Percentiles rank a stretch among this genome's conserved stretches.
Conservation (phyloP, 2,113 vertebrate species). For the Hippocampus zosterae region DNA sequence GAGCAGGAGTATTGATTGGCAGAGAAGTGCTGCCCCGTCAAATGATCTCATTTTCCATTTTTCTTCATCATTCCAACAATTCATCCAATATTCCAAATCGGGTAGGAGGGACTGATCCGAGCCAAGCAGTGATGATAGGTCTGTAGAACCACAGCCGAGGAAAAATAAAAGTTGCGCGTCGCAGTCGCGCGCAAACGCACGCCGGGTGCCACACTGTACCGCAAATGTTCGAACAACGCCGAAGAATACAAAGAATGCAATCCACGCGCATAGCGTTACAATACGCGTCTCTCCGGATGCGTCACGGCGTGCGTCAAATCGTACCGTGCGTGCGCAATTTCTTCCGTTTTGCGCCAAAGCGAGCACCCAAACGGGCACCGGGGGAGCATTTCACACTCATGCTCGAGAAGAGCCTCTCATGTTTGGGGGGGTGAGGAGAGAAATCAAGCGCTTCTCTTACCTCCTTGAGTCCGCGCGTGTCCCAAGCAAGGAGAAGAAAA, state of each 20-base stretch:
- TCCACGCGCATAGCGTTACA: not conserved
- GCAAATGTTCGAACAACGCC: not conserved
- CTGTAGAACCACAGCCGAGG: not conserved
- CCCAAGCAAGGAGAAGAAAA: not conserved
- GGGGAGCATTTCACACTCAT: not conserved
- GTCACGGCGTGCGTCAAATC: not conserved
- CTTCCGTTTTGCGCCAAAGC: not conserved
- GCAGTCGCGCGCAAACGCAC: constrained; percentile 13
- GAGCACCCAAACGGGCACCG: not conserved
- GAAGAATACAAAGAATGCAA: not conserved
- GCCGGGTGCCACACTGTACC: not conserved
- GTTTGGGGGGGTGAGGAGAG: not conserved
- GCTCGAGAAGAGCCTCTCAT: not conserved
- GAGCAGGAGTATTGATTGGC: not conserved
- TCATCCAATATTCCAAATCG: too few species aligned
- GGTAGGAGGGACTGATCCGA: not conserved
- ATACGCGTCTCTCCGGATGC: not conserved
- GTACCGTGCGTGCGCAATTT: not conserved
- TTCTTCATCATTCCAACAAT: not conserved
- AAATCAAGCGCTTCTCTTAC: constrained; percentile 1
- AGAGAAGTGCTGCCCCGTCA: not conserved
- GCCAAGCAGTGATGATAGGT: not conserved
- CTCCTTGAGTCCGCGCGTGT: not conserved
- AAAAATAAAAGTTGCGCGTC: constrained; percentile 48
- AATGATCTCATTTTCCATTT: not conserved